These are phyloP conservation scores for Crypturellus undulatus DNA, from an alignment of 2,113 vertebrate genomes.

Conservation along the genomic window DNA sequence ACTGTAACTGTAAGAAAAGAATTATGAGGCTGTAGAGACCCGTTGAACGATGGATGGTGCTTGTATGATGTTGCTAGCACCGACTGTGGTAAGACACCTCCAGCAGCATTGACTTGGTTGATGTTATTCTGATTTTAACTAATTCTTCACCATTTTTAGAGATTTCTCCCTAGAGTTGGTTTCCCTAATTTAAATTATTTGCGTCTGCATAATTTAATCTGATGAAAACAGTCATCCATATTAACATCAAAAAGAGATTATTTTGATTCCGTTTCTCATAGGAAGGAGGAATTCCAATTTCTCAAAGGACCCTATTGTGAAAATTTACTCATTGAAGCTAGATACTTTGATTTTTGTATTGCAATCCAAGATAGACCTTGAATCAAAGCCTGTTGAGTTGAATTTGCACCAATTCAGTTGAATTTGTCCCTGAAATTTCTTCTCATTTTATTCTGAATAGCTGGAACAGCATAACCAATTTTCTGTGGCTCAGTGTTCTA, in stretches of 20 bases:
- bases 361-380: neutral
- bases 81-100: neutral
- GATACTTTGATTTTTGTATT: neutral
- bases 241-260: neutral
- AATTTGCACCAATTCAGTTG: neutral
- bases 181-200: neutral
- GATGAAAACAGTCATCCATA: neutral
- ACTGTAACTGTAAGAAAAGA: neutral
- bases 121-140: neutral
- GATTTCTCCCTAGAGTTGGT: neutral
- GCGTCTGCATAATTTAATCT: neutral
- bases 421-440: neutral
- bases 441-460: neutral
- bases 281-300: neutral
- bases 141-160: neutral
- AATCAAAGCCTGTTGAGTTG: neutral
- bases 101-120: neutral
- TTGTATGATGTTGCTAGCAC: neutral
- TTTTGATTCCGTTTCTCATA: neutral
- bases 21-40: neutral
- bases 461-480: neutral
- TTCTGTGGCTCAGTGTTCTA: neutral
- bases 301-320: neutral
- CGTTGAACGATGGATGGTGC: neutral
- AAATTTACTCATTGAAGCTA: neutral